Evolutionary conservation across 1,140 invertebrate species (phyloP), one percentile per base, ranked within the genome.

Genomic region (Eriocheir sinensis): DNA sequence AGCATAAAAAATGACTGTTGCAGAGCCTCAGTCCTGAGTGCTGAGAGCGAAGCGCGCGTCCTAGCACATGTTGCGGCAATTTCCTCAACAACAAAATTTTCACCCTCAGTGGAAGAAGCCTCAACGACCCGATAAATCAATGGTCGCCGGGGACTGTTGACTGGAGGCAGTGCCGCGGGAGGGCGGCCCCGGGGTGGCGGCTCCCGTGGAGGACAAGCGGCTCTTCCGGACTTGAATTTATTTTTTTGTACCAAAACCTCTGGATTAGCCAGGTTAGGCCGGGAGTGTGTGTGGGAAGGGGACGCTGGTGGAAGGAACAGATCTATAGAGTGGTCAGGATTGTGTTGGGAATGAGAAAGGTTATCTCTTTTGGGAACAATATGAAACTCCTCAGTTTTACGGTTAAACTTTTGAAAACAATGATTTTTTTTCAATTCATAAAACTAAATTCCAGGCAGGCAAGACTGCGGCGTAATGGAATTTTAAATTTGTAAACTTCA

Each of bases 401-500:
- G 53, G 27, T 72, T n/a, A 72, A 72, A 21, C 60, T 21, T 72
- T 1, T 72, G 27, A 3, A 72, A 72, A 72, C 27, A 72, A 72
- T n/a, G 6, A n/a, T 72, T n/a, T 72, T 21, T n/a, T 72, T 21
- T n/a, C n/a, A 12, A n/a, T 21, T 72, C 6, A n/a, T n/a, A 72
- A 72, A n/a, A 72, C 8, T n/a, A 72, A 72, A 72, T n/a, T 72
- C 27, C 8, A 72, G n/a, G n/a, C 0, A 72, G 21, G 60, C 27
- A 72, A 72, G 27, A n/a, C 27, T 72, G 27, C n/a, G 1, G 27
- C 0, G 60, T 72, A 72, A 72, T 72, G 60, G 60, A 72, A n/a
- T 72, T 72, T 72, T n/a, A n/a, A 72, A 72, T n/a, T 72, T 72
- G n/a, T n/a, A 12, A 72, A n/a, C 60, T 72, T 72, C 60, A n/a